A percentile compares a stretch with the other conserved stretches of the same genome.
phyloP scores from a whole-genome alignment of 2,888 invertebrate genomes.

The Cerceris rybyensis region DNA sequence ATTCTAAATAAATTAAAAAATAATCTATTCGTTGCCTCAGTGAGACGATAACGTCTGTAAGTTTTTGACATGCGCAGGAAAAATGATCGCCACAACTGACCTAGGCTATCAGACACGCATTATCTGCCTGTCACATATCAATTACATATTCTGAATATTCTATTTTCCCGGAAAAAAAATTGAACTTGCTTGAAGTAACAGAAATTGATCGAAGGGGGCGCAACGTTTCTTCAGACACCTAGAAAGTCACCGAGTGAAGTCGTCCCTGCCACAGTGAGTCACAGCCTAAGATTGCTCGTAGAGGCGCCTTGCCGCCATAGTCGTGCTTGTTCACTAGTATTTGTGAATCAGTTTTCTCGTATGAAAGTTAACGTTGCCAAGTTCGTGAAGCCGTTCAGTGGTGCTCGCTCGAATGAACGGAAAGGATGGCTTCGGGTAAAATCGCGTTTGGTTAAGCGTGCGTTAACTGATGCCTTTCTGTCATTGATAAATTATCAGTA shows the following conservation, averaged over 20 bases:
- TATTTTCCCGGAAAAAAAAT: too few relatives aligned
- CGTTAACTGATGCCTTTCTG: background rate
- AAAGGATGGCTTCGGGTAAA: slow-evolving; percentile 22
- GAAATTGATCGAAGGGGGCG: background rate
- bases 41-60: too few relatives aligned
- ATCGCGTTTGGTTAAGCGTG: slow-evolving; percentile 20
- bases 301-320: slow-evolving; percentile 63
- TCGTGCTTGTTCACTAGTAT: slow-evolving; percentile 42
- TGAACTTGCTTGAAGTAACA: background rate
- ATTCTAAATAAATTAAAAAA: too few relatives aligned
- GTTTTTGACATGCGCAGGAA: too few relatives aligned
- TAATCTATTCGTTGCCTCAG: too few relatives aligned
- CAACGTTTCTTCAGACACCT: slow-evolving; percentile 21
- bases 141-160: too few relatives aligned
- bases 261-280: slow-evolving; percentile 67
- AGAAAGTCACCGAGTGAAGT: slow-evolving; percentile 14
- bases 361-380: slow-evolving; percentile 39
- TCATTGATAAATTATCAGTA: slow-evolving; percentile 17
- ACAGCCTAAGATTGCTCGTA: slow-evolving; percentile 62
- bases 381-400: slow-evolving; percentile 40
- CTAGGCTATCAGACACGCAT: too few relatives aligned
- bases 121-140: too few relatives aligned
- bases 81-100: too few relatives aligned
- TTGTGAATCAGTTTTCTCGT: slow-evolving; percentile 59
- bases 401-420: slow-evolving; percentile 42